These are phyloP conservation scores for Smittia aterrima DNA, from an alignment of 2,888 invertebrate genomes.

Conservation along the genomic window DNA sequence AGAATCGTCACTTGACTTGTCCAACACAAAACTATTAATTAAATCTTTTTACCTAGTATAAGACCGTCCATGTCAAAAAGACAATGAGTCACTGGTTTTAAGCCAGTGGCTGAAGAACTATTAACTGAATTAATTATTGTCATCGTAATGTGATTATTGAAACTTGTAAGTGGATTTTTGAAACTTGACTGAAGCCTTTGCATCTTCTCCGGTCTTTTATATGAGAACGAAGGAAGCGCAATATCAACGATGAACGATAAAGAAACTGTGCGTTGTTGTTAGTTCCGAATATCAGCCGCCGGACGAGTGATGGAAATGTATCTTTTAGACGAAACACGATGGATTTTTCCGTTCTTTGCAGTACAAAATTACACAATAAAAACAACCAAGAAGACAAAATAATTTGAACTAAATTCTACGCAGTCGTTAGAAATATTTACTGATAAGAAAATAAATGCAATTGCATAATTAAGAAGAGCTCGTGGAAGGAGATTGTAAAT, in stretches of 20 bases:
- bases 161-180: neutral
- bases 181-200: conserved; percentile 1
- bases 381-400: too few species aligned
- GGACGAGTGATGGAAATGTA: neutral
- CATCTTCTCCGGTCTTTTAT: neutral
- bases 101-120: neutral
- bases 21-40: neutral
- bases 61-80: conserved; percentile 42
- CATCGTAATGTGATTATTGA: neutral
- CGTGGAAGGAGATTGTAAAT: too few species aligned
- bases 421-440: too few species aligned
- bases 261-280: neutral
- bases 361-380: too few species aligned
- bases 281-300: neutral
- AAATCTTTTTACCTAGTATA: neutral
- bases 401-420: too few species aligned
- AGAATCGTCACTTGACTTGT: conserved; percentile 19
- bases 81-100: conserved; percentile 25
- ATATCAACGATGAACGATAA: conserved; percentile 10
- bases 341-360: too few species aligned
- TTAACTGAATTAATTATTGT: neutral
- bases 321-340: too few species aligned
- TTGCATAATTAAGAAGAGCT: too few species aligned
- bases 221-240: neutral
- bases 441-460: too few species aligned